Conservation (phyloP, 2,113 vertebrate species). For the Alligator mississippiensis region DNA sequence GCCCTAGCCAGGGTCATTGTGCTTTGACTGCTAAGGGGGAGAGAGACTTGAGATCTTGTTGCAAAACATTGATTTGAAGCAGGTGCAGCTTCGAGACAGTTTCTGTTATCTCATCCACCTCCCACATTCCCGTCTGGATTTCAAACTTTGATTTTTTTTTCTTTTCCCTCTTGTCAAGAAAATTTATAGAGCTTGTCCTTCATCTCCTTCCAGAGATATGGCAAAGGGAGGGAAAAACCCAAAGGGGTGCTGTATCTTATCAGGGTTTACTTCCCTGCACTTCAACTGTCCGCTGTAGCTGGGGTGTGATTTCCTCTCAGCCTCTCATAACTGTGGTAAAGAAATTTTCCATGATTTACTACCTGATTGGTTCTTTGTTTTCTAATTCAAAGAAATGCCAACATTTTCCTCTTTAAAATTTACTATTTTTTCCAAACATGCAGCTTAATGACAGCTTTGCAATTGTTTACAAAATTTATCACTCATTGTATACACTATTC, state of each 20-base stretch:
- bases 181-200: slow-evolving; percentile 65
- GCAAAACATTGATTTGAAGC: slow-evolving; percentile 47
- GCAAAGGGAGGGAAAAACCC: slow-evolving; percentile 36
- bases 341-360: background rate
- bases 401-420: background rate
- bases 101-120: slow-evolving; percentile 65
- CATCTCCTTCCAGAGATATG: slow-evolving; percentile 53
- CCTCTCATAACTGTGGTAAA: background rate
- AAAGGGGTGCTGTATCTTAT: slow-evolving; percentile 10
- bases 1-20: background rate
- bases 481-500: background rate
- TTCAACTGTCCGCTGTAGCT: slow-evolving; percentile 32
- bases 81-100: slow-evolving; percentile 49
- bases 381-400: background rate
- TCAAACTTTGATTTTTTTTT: slow-evolving; percentile 28
- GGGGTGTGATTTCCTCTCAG: background rate
- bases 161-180: slow-evolving; percentile 53
- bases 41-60: slow-evolving; percentile 34
- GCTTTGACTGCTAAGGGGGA: background rate
- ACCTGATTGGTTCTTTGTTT: background rate
- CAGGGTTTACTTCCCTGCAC: slow-evolving; percentile 16
- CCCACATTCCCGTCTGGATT: slow-evolving; percentile 65
- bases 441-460: background rate
- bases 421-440: background rate
- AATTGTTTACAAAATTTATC: background rate